Base-by-base conservation (phyloP, 37 sponge, comb jelly and placozoan genomes). In the Tethya wilhelma region DNA sequence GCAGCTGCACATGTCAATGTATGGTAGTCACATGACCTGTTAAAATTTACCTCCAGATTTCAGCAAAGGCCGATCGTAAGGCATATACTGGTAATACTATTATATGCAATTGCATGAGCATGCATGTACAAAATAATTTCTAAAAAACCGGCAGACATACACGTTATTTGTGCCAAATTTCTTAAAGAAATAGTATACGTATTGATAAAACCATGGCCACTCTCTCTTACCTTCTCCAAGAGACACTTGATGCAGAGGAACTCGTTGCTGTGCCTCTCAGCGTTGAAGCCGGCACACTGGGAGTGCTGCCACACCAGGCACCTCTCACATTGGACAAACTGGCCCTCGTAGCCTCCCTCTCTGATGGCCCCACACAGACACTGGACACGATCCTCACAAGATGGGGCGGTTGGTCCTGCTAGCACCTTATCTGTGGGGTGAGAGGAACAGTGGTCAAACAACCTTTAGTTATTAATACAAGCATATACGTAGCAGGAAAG, bases 341-440 rank as follows among this genome's bases (percentile, higher is more conserved):
- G 75, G 17, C 56, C 84, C 29, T 64, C 76, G 20, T 39, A 45
- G 22, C 34, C 38, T 0, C n/a, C 66, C 38, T 72, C 76, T 17
- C 36, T 71, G n/a, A 29, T 64, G 44, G 75, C 88, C 12, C 93
- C 93, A 84, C 93, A 93, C 26, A 84, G 34, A 74, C 93, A 88
- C 41, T 17, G 6, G 30, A 84, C 78, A 46, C 44, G 58, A 1
- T 74, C 85, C 14, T n/a, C 74, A 28, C 46, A 3, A 2, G 2
- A 28, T 14, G 72, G 11, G 1, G 42, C n/a, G 3, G 59, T 58
- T 9, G n/a, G n/a, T n/a, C n/a, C n/a, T n/a, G n/a, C n/a, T n/a
- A n/a, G n/a, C n/a, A n/a, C 17, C 59, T 9, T 9, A n/a, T 58
- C 17, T 4, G 5, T 58, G 59, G 2, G 26, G 12, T 58, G n/a